Evolutionary conservation across 1,140 invertebrate genomes (phyloP).

Genomic region (Heliothis virescens): DNA sequence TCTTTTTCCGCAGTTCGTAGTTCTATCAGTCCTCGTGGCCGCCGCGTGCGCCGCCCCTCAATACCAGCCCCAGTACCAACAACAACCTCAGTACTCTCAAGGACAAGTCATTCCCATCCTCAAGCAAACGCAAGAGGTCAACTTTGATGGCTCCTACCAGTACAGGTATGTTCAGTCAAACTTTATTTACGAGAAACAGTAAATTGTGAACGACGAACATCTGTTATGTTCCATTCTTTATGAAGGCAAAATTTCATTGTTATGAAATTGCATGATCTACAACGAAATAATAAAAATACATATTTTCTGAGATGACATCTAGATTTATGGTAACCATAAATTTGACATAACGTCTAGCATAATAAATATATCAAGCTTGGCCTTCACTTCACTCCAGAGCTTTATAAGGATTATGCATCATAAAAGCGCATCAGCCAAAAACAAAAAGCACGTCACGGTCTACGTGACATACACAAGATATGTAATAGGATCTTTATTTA

Average conservation of each 20-base stretch:
- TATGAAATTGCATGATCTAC: conserved; percentile 22
- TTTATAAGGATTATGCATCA: background rate
- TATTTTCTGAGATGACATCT: conserved; percentile 5
- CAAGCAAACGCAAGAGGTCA: conserved; percentile 88
- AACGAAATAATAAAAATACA: conserved; percentile 12
- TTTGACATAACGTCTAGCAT: background rate
- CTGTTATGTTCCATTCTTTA: background rate
- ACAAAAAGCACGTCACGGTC: background rate
- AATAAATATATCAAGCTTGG: background rate
- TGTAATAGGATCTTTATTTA: background rate
- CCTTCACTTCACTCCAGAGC: background rate
- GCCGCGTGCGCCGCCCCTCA: conserved; percentile 77
- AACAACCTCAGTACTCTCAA: conserved; percentile 62
- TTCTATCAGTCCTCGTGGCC: conserved; percentile 73
- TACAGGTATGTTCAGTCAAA: conserved; percentile 84
- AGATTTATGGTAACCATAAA: conserved; percentile 4
- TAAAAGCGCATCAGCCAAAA: background rate
- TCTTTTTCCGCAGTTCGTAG: conserved; percentile 67
- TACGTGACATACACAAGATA: background rate
- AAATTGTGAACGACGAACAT: background rate
- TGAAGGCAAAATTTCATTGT: background rate
- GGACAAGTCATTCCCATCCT: conserved; percentile 85
- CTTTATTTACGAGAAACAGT: background rate
- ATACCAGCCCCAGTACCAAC: conserved; percentile 63
- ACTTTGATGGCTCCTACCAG: conserved; percentile 89